phyloP scores from a whole-genome alignment of 2,888 invertebrate species.

The Andricus curvator region DNA sequence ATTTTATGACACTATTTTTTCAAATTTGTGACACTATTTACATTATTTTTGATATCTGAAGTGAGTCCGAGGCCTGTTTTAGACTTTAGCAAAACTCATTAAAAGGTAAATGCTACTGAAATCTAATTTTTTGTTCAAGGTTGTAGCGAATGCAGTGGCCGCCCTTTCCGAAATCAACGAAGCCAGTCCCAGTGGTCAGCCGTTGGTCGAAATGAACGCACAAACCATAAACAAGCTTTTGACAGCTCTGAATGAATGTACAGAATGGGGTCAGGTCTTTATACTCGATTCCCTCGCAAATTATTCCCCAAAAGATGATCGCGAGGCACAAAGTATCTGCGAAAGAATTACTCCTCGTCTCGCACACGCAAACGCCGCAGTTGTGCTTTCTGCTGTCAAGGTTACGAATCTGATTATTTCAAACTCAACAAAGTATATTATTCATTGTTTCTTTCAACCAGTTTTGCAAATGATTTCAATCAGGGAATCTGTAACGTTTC shows the following conservation, averaged over 20 bases:
- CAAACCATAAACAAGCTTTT: conserved; percentile 98
- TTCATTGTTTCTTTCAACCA: not conserved
- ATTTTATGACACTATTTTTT: no score
- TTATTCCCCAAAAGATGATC: conserved; percentile 97
- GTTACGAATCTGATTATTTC: conserved; percentile 76
- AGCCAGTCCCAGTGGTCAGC: conserved; percentile 95
- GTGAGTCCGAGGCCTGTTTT: no score
- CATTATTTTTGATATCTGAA: no score
- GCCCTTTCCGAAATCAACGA: conserved; percentile 99
- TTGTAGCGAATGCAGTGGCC: conserved; percentile 99
- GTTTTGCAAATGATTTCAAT: not conserved
- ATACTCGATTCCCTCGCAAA: conserved; percentile 98
- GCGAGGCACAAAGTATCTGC: conserved; percentile 99
- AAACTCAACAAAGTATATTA: not conserved
- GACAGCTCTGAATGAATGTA: conserved; percentile 99
- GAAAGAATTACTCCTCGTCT: conserved; percentile 97
- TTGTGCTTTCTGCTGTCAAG: conserved; percentile 98
- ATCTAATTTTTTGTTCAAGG: conserved; percentile 73
- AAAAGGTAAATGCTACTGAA: conserved; percentile 3
- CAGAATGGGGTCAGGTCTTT: conserved; percentile 99
- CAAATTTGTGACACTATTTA: no score
- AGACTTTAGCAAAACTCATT: no score
- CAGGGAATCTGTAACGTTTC: not conserved
- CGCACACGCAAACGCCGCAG: conserved; percentile 99
- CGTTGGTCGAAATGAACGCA: conserved; percentile 97